Percentiles rank a stretch among this genome's conserved stretches.
Conservation (phyloP, 35 echinoderm and acorn worm genomes). For the Lytechinus variegatus region DNA sequence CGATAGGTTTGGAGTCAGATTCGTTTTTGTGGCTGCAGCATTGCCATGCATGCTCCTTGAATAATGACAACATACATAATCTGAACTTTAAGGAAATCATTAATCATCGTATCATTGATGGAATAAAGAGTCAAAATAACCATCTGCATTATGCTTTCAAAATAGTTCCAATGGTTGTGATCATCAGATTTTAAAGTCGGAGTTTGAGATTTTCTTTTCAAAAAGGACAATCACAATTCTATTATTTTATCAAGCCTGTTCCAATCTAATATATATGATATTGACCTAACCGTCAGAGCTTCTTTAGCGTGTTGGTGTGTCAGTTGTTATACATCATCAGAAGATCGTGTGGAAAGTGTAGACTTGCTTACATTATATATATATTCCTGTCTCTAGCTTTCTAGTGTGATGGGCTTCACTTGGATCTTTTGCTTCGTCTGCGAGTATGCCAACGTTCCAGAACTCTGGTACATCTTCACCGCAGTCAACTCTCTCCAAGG, state of each 20-base stretch:
- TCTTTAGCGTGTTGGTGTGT: neutral
- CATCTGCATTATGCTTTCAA: too few species aligned
- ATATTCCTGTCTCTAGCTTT: slow-evolving; percentile 16
- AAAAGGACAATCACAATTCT: too few species aligned
- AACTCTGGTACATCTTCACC: slow-evolving; percentile 53
- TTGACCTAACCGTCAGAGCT: neutral
- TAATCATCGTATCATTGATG: too few species aligned
- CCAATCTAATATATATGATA: neutral
- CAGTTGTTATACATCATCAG: neutral
- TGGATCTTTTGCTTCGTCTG: slow-evolving; percentile 46
- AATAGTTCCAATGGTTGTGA: too few species aligned
- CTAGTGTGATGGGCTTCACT: slow-evolving; percentile 50
- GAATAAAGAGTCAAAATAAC: too few species aligned
- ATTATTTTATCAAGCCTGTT: too few species aligned
- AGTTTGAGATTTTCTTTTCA: neutral
- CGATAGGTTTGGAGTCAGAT: neutral
- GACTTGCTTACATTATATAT: neutral
- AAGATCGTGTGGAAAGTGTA: neutral
- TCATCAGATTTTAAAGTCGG: too few species aligned
- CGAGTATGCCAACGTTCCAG: slow-evolving; percentile 10
- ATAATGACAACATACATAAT: too few species aligned
- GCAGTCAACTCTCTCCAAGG: slow-evolving; percentile 51
- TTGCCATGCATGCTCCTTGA: neutral
- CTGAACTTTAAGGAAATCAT: too few species aligned
- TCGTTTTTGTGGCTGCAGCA: neutral